Evolutionary conservation across 1,140 invertebrate genomes (phyloP), one percentile per base, ranked within the genome.

Genomic region (Zaprionus camerounensis): DNA sequence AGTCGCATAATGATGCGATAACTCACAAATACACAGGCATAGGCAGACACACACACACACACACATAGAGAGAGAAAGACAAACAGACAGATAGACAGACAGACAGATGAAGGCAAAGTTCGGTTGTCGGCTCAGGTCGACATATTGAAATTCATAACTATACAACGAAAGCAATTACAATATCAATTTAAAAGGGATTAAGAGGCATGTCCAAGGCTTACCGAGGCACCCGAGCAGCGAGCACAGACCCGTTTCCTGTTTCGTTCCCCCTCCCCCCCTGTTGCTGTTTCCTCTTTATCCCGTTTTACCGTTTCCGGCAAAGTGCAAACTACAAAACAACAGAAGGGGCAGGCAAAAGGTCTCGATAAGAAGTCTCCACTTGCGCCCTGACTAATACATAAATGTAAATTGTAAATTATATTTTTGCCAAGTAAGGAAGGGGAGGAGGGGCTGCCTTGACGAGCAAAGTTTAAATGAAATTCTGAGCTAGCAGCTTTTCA

Each of bases 171-270:
- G 81, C 85, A 88, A 88, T 88, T 88, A 88, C 86, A 88, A 88
- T 88, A 88, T 90, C 85, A 88, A 88, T 88, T 88, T 88, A 90
- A 88, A 88, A 82, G 81, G 85, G 85, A 88, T 88, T 88, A 88
- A 88, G 90, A 81, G 61, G 70, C 75, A 65, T 76, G 81, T 56
- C 67, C 71, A 53, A 57, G 57, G 78, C 66, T 62, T 69, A 73
- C 71, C 51, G 13, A 24, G 41, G 41, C 20, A 24, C 11, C 11
- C 46, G 36, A 70, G 71, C 65, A 44, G 44, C 3, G 51, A 56
- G 44, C 36, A 38, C 6, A 17, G 66, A 53, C 36, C 56, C 44
- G 22, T 67, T 28, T 31, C 55, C 62, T 38, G 41, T 51, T 17
- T 4, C 34, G n/a, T n/a, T 22, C 41, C 0, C 28, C 28, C 28